phyloP scores from a whole-genome alignment of 2,888 invertebrate genomes.

The Chrysolina americana region DNA sequence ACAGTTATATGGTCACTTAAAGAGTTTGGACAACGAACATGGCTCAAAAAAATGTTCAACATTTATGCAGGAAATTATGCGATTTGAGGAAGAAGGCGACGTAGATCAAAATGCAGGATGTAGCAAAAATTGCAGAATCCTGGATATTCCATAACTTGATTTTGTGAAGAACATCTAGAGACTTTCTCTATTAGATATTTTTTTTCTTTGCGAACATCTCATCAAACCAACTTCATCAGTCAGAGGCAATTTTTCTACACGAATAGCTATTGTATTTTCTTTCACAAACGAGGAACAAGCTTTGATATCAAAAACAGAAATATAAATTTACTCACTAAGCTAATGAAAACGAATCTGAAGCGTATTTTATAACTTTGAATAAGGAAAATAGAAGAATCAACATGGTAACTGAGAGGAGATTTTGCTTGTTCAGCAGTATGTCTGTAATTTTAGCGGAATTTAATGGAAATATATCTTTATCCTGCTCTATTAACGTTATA shows the following conservation, averaged over 20 bases:
- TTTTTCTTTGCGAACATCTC: neutral
- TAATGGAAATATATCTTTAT: constrained; percentile 11
- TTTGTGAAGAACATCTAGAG: neutral
- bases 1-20: no score
- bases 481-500: constrained; percentile 5
- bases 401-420: neutral
- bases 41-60: no score
- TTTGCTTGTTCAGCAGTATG: neutral
- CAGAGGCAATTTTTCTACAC: neutral
- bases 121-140: no score
- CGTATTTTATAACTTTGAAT: neutral
- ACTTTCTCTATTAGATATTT: neutral
- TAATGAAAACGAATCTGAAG: constrained; percentile 1
- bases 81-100: no score
- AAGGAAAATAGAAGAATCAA: neutral
- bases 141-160: no score
- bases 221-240: neutral
- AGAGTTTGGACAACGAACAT: no score
- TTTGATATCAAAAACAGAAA: neutral
- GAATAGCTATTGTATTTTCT: neutral
- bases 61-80: no score
- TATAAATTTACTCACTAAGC: constrained; percentile 12
- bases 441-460: constrained; percentile 18
- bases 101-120: no score
- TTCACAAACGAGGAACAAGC: neutral